Base-by-base conservation (phyloP, 2,113 vertebrate genomes). In the Anoura caudifer region DNA sequence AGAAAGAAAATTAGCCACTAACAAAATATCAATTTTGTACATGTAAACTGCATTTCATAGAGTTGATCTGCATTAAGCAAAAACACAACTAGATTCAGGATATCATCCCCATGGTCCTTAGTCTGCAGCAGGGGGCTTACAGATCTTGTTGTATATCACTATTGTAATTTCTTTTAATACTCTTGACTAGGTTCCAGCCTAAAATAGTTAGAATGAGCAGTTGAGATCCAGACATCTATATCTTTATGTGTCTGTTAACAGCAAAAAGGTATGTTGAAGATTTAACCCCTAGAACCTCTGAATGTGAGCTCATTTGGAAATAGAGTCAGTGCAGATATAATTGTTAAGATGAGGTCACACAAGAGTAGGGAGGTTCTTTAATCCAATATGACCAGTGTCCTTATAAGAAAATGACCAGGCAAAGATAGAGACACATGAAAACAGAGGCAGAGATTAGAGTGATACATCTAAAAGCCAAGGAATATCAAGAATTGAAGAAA, bases 11-110 rank as follows among this genome's bases (percentile, higher is more conserved):
- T 43, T 0, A 75, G 13, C 13, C n/a, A 45, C 52, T 28, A 45
- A 43, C 26, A n/a, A 95, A 89, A 67, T 47, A 85, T n/a, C 50
- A 84, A 1, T 84, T 70, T 43, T 54, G 56, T 28, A 81, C 80
- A 76, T 38, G n/a, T 41, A 85, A 92, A 87, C 17, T 36, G 33
- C 31, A 45, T 54, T 91, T 90, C n/a, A 73, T 36, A 11, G 31
- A 54, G 33, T 24, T 10, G 41, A 33, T 76, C 59, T 90, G 26
- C 20, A 45, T 24, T 47, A 56, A 61, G 20, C 45, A 63, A 87
- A 94, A 59, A n/a, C n/a, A 13, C 43, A 65, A 2, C 9, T 90
- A 15, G 73, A 26, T 79, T 26, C 7, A 20, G 43, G 24, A 54
- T 19, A 14, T 24, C 50, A 76, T 26, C 90, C 14, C n/a, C 75